Conservation (phyloP, 1,140 invertebrate genomes). For the Piezodorus guildinii region DNA sequence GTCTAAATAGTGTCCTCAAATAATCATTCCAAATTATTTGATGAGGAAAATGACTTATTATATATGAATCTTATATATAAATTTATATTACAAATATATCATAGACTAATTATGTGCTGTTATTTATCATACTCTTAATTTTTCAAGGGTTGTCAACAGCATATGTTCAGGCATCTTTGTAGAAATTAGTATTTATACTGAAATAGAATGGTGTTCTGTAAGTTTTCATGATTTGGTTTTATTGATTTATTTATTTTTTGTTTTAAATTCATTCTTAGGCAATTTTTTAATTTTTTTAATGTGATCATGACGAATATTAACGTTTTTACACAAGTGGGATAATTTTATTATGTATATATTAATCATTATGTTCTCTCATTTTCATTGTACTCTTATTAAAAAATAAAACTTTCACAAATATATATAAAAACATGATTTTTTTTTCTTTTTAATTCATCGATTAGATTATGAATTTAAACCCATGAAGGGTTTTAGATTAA, state of each 20-base stretch:
- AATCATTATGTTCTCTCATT: slow-evolving; percentile 8
- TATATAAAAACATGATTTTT: too few relatives aligned
- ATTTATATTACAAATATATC: slow-evolving; percentile 5
- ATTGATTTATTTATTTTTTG: slow-evolving; percentile 2
- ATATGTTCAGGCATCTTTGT: background rate
- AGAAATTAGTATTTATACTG: slow-evolving; percentile 10
- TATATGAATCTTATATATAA: slow-evolving; percentile 6
- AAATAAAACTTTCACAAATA: slow-evolving; percentile 6
- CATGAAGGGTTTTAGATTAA: too few relatives aligned
- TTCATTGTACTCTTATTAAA: slow-evolving; percentile 1
- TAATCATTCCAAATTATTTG: slow-evolving; percentile 5
- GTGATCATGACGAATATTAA: background rate
- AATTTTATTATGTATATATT: slow-evolving; percentile 9
- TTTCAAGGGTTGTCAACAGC: slow-evolving; percentile 8
- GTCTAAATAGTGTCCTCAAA: background rate
- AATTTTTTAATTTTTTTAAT: slow-evolving; percentile 2
- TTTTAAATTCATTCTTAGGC: too few relatives aligned
- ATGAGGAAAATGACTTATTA: background rate
- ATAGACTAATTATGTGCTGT: slow-evolving; percentile 8
- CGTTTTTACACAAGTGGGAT: slow-evolving; percentile 5
- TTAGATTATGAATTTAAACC: too few relatives aligned
- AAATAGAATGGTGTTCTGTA: background rate
- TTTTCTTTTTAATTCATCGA: too few relatives aligned
- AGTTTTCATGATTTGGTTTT: slow-evolving; percentile 9
- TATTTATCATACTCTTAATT: slow-evolving; percentile 7